Conservation (phyloP, 2,888 invertebrate genomes). For the Myathropa florea region DNA sequence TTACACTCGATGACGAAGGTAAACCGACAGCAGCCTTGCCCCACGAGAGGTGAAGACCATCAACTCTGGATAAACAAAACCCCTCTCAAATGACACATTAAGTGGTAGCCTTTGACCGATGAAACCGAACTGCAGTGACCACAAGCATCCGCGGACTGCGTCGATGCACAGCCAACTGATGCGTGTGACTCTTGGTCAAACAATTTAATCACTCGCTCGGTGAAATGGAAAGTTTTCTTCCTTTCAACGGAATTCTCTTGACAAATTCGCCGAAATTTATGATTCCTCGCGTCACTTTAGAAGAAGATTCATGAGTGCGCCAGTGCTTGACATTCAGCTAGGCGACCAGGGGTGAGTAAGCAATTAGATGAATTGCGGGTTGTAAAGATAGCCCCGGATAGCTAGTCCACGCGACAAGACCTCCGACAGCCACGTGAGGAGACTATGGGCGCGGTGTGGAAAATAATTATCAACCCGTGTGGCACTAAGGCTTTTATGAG, state of each 20-base stretch:
- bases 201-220: neutral
- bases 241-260: neutral
- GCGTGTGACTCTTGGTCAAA: neutral
- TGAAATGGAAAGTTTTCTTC: neutral
- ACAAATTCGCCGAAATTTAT: neutral
- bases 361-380: neutral
- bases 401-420: neutral
- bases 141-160: neutral
- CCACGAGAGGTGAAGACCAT: neutral
- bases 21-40: neutral
- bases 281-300: neutral
- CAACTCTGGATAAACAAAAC: neutral
- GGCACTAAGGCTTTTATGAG: neutral
- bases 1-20: neutral
- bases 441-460: neutral
- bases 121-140: neutral
- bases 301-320: neutral
- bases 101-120: neutral
- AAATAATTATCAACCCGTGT: neutral
- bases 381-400: neutral
- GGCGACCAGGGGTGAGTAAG: neutral
- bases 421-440: neutral
- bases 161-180: neutral
- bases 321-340: neutral
- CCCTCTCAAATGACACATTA: neutral